Evolutionary conservation across 2,113 vertebrate species (phyloP).

Genomic region (Gnathonemus longibarbis): DNA sequence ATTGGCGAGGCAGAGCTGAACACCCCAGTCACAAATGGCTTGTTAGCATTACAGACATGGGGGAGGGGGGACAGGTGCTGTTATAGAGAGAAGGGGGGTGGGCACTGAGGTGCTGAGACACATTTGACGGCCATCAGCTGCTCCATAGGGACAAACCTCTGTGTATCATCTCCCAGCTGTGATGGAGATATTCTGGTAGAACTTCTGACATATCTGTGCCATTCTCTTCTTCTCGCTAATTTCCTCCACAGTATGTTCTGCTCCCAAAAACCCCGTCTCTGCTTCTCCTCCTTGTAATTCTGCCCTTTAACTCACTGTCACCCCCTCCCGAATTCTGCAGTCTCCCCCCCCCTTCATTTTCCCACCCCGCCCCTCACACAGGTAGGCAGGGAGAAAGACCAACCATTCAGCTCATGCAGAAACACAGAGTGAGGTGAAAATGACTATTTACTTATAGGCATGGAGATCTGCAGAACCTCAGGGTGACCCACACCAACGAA

Average conservation of each 20-base stretch:
- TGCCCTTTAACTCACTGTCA: background rate
- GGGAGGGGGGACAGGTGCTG: background rate
- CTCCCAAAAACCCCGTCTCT: background rate
- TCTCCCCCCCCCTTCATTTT: background rate
- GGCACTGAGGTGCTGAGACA: background rate
- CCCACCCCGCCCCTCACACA: background rate
- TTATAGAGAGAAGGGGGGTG: background rate
- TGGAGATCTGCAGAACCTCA: background rate
- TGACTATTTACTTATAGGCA: background rate
- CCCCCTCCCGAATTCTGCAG: constrained; percentile 10
- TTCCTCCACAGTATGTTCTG: background rate
- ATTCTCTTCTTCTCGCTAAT: constrained; percentile 27
- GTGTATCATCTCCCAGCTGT: background rate
- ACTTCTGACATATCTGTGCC: constrained; percentile 12
- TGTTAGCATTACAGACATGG: background rate
- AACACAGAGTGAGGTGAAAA: background rate
- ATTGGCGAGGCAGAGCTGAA: background rate
- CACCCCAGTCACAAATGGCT: background rate
- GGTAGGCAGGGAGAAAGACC: background rate
- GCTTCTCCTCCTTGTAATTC: background rate
- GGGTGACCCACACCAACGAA: background rate
- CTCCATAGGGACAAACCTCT: background rate
- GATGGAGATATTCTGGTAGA: background rate
- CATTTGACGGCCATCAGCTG: background rate
- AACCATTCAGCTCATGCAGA: background rate